These are phyloP conservation scores for Heteromyza rotundicornis DNA, from an alignment of 2,888 invertebrate genomes.

Conservation along the genomic window DNA sequence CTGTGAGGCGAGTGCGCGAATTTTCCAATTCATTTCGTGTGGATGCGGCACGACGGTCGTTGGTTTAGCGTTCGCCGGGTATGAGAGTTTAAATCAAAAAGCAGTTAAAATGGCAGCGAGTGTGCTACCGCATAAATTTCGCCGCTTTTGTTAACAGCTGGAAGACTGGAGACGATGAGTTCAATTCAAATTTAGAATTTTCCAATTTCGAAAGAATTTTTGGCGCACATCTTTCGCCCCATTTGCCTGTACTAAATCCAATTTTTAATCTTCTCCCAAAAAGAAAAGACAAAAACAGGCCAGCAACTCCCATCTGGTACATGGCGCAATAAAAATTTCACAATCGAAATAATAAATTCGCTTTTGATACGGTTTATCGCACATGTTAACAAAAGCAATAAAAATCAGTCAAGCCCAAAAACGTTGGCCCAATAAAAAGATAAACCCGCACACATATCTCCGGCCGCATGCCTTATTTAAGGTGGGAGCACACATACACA, in stretches of 20 bases:
- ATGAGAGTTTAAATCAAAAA: too few species aligned
- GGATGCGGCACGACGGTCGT: background rate
- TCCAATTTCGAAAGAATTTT: too few species aligned
- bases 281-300: too few species aligned
- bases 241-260: too few species aligned
- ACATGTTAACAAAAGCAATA: slow-evolving; percentile 2
- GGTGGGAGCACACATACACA: background rate
- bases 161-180: too few species aligned
- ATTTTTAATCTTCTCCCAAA: too few species aligned
- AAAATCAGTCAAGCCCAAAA: background rate
- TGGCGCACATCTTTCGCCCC: too few species aligned
- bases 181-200: too few species aligned
- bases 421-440: background rate
- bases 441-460: background rate
- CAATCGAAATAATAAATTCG: background rate
- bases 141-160: too few species aligned
- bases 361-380: background rate
- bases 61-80: background rate
- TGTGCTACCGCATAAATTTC: too few species aligned
- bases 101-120: too few species aligned
- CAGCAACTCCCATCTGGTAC: background rate
- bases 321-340: background rate
- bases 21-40: slow-evolving; percentile 2
- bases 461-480: background rate
- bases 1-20: background rate